These are phyloP conservation scores for Trypoxylus dichotomus DNA, from an alignment of 1,140 invertebrate species.

Conservation along the genomic window DNA sequence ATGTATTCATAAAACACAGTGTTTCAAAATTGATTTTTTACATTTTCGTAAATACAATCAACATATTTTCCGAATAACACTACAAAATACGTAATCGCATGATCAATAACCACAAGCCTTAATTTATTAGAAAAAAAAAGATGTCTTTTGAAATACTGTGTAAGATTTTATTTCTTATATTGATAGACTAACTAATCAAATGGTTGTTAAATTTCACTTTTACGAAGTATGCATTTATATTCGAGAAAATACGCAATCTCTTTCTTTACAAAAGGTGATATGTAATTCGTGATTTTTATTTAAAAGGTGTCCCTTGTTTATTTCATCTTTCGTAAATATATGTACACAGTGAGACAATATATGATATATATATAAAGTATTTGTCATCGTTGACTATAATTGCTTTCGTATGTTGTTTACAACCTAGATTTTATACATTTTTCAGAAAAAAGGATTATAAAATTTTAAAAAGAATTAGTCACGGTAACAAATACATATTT, in stretches of 20 bases:
- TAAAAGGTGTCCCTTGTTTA: constrained; percentile 17
- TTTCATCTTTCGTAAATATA: constrained; percentile 22
- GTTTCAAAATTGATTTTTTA: background rate
- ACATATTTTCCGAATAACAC: background rate
- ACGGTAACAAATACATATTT: constrained; percentile 20
- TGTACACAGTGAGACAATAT: constrained; percentile 25
- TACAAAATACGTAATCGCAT: background rate
- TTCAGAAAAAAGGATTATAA: background rate
- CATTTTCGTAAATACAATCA: background rate
- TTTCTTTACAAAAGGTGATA: constrained; percentile 8
- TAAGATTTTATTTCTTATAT: background rate
- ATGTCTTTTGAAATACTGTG: background rate
- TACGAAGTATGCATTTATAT: constrained; percentile 8
- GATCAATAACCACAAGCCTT: background rate
- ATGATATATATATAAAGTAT: constrained; percentile 7
- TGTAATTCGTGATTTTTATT: constrained; percentile 16
- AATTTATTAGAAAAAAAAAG: background rate
- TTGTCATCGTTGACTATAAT: constrained; percentile 22
- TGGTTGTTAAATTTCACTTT: constrained; percentile 16
- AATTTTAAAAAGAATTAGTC: constrained; percentile 10
- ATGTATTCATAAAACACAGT: constrained; percentile 4
- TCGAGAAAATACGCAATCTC: constrained; percentile 8
- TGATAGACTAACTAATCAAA: constrained; percentile 14
- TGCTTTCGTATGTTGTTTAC: constrained; percentile 13
- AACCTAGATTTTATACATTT: constrained; percentile 21